Percentiles rank a stretch among this genome's conserved stretches.
phyloP scores from a whole-genome alignment of 2,888 invertebrate genomes.

The Lepidochrysops patricia region DNA sequence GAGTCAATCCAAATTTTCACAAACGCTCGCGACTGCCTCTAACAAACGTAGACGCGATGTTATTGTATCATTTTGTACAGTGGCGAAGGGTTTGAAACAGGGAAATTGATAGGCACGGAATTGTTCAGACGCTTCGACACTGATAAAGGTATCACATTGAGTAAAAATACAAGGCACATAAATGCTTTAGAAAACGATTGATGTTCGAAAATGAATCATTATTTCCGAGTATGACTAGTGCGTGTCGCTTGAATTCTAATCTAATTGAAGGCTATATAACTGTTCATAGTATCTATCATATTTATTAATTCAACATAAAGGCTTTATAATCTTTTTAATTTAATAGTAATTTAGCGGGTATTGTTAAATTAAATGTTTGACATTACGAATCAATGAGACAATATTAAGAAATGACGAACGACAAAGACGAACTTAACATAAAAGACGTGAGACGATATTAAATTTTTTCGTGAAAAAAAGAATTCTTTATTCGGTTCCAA shows the following conservation, averaged over 20 bases:
- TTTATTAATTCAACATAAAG: no score
- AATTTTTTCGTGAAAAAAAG: background rate
- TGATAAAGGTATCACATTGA: no score
- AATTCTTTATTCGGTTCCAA: background rate
- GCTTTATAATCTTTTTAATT: background rate
- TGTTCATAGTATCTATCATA: no score
- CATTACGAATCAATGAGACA: background rate
- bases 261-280: no score
- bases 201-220: no score
- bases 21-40: constrained; percentile 16
- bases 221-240: no score
- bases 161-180: no score
- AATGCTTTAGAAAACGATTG: no score
- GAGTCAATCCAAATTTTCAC: constrained; percentile 57
- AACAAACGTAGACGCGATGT: background rate
- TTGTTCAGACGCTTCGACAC: no score
- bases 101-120: no score
- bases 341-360: background rate
- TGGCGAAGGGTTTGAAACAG: no score
- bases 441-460: background rate
- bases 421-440: background rate
- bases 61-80: background rate
- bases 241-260: no score
- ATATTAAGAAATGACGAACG: background rate
- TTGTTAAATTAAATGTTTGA: background rate